These are phyloP conservation scores for Ichneumon xanthorius DNA, from an alignment of 2,888 invertebrate species.

Conservation along the genomic window DNA sequence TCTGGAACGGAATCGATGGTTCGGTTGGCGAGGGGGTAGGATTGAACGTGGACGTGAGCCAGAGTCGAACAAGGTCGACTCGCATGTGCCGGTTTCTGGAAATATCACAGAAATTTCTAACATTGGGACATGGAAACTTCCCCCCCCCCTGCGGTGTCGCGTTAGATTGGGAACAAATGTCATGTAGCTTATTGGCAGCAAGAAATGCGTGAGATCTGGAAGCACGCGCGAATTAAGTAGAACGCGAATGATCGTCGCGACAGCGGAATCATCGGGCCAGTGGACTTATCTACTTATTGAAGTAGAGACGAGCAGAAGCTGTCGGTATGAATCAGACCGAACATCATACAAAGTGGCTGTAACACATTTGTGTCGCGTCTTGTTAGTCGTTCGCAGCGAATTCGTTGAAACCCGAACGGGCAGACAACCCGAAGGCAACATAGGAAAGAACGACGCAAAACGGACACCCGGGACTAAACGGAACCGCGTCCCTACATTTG, in stretches of 20 bases:
- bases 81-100: constrained; percentile 48
- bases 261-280: not conserved
- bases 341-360: not conserved
- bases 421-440: too few relatives aligned
- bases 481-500: too few relatives aligned
- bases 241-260: not conserved
- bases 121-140: not conserved
- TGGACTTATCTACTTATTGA: not conserved
- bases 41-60: constrained; percentile 57
- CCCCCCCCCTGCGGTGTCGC: not conserved
- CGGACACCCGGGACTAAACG: too few relatives aligned
- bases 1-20: constrained; percentile 48
- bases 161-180: constrained; percentile 24
- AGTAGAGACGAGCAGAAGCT: not conserved
- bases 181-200: not conserved
- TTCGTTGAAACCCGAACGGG: too few relatives aligned
- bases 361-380: too few relatives aligned
- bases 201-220: not conserved
- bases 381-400: too few relatives aligned
- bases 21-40: constrained; percentile 25
- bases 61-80: constrained; percentile 54
- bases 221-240: not conserved
- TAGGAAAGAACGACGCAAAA: too few relatives aligned
- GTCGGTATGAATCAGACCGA: constrained; percentile 7
- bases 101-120: constrained; percentile 28